Conservation (phyloP, 92 coral and sea anemone species). For the Bergia puertoricense region DNA sequence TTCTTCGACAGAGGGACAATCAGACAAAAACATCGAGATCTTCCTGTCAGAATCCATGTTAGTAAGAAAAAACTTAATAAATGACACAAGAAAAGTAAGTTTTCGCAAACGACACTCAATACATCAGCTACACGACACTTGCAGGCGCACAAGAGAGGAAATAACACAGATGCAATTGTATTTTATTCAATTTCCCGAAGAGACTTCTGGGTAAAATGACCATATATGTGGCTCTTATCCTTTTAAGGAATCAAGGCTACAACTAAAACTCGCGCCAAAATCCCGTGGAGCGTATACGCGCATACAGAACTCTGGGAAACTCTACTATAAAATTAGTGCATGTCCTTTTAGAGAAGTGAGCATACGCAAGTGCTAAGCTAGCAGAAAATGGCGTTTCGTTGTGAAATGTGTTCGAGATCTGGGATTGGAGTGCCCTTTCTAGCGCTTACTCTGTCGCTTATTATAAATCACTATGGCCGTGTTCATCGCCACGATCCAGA, state of each 20-base stretch:
- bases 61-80: too few relatives aligned
- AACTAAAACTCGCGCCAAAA: too few relatives aligned
- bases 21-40: background rate
- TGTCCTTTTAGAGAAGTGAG: too few relatives aligned
- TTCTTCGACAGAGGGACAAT: slow-evolving; percentile 19
- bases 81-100: background rate
- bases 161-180: too few relatives aligned
- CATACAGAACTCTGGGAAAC: too few relatives aligned
- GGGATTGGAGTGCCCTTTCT: slow-evolving; percentile 30
- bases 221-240: slow-evolving; percentile 25
- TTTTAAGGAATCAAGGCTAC: background rate
- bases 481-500: slow-evolving; percentile 60
- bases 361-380: background rate
- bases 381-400: slow-evolving; percentile 18
- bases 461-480: slow-evolving; percentile 53
- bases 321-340: too few relatives aligned
- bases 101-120: too few relatives aligned
- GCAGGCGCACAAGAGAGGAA: too few relatives aligned
- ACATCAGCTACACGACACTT: too few relatives aligned
- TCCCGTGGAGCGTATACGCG: too few relatives aligned
- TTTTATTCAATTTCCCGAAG: background rate
- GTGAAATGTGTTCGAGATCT: slow-evolving; percentile 42
- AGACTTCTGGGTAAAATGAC: background rate
- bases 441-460: slow-evolving; percentile 40
- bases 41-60: background rate